phyloP scores from a whole-genome alignment of 2,888 invertebrate genomes.

The Chrysopilus asiliformis region DNA sequence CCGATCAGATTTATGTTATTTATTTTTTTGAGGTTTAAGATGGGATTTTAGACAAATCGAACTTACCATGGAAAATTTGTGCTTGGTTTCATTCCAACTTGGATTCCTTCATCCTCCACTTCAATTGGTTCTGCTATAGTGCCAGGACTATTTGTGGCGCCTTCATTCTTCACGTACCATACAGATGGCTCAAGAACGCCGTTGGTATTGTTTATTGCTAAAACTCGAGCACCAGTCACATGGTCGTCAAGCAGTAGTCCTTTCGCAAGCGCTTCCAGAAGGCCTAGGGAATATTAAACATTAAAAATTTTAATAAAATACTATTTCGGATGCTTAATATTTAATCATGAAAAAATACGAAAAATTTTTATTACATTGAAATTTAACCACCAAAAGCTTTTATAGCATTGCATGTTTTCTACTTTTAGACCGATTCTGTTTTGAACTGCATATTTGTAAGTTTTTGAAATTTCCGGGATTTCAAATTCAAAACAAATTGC shows the following conservation, averaged over 20 bases:
- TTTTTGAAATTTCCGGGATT: too few species aligned
- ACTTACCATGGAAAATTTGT: constrained; percentile 58
- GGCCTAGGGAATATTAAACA: too few species aligned
- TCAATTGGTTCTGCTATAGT: constrained; percentile 39
- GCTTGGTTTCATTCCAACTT: constrained; percentile 51
- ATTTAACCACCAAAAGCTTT: too few species aligned
- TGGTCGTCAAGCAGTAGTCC: constrained; percentile 51
- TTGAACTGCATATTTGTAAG: too few species aligned
- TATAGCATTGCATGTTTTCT: too few species aligned
- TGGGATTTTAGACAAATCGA: neutral
- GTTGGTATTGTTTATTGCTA: constrained; percentile 48
- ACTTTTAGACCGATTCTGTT: too few species aligned
- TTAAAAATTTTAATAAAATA: too few species aligned
- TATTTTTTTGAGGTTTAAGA: neutral
- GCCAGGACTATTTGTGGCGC: constrained; percentile 30
- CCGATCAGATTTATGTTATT: too few species aligned
- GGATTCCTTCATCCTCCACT: constrained; percentile 41
- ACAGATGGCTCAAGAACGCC: constrained; percentile 44
- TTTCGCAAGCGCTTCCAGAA: constrained; percentile 59
- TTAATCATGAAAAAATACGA: too few species aligned
- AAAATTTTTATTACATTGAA: too few species aligned
- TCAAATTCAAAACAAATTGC: too few species aligned
- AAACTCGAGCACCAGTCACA: constrained; percentile 45
- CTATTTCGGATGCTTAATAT: too few species aligned
- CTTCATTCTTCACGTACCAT: constrained; percentile 42